Percentiles rank a stretch among this genome's conserved stretches.
Conservation (phyloP, 2,888 invertebrate species). For the Athalia cordata region DNA sequence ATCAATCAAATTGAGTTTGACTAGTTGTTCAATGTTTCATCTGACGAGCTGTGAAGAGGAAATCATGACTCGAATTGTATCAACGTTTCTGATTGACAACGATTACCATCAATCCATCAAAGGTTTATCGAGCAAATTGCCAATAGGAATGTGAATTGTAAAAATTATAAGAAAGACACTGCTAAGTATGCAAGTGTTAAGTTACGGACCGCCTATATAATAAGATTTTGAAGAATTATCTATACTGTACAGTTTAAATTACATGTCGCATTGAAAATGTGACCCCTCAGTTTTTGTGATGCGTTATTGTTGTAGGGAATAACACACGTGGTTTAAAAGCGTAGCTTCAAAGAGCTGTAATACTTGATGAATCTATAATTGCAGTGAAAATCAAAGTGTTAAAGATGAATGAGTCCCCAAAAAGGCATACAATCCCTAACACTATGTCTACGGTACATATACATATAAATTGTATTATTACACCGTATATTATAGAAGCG, state of each 20-base stretch:
- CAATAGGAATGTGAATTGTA: not conserved
- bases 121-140: slow-evolving; percentile 6
- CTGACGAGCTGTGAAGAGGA: not conserved
- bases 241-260: slow-evolving; percentile 28
- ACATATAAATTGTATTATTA: slow-evolving; percentile 12
- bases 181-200: not conserved
- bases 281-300: slow-evolving; percentile 6
- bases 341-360: not conserved
- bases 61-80: not conserved
- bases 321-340: not conserved
- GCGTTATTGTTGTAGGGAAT: slow-evolving; percentile 2
- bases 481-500: slow-evolving; percentile 1
- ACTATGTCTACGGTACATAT: slow-evolving; percentile 4
- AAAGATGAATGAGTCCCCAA: not conserved
- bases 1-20: slow-evolving; percentile 3
- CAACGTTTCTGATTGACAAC: not conserved
- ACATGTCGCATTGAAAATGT: slow-evolving; percentile 15
- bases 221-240: slow-evolving; percentile 20
- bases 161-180: not conserved
- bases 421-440: slow-evolving; percentile 14
- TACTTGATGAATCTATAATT: slow-evolving; percentile 4
- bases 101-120: slow-evolving; percentile 5
- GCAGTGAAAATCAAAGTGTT: not conserved
- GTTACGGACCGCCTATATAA: not conserved
- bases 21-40: not conserved